These are phyloP conservation scores for Sclerodermus sp. DNA, from an alignment of 2,888 invertebrate species.

Conservation along the genomic window DNA sequence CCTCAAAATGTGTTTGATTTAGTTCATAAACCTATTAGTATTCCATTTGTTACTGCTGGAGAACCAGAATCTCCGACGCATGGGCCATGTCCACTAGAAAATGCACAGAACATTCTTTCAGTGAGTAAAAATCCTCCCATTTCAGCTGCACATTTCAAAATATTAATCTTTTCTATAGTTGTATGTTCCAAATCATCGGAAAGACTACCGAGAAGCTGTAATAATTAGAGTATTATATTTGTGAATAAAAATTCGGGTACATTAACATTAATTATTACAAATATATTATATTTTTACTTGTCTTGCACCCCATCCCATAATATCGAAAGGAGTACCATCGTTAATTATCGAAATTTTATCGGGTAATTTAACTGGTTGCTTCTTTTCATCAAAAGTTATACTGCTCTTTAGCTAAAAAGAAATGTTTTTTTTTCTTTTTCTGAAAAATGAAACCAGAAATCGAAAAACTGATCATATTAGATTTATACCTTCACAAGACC, in stretches of 20 bases:
- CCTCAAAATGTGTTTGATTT: not conserved
- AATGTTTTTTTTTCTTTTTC: not conserved
- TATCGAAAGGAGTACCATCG: constrained; percentile 18
- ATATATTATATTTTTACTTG: constrained; percentile 15
- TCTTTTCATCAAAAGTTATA: constrained; percentile 22
- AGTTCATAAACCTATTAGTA: constrained; percentile 29
- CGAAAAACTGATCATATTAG: too few relatives aligned
- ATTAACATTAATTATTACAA: too few relatives aligned
- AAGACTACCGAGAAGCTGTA: constrained; percentile 28
- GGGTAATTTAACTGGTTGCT: constrained; percentile 33
- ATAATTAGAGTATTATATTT: not conserved
- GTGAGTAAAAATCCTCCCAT: constrained; percentile 26
- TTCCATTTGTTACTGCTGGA: constrained; percentile 25
- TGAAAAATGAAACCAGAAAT: constrained; percentile 4
- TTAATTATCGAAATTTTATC: constrained; percentile 5
- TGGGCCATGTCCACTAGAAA: constrained; percentile 22
- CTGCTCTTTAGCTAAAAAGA: constrained; percentile 21
- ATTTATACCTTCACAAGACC: constrained; percentile 35
- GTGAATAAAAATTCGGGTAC: not conserved
- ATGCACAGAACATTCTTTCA: constrained; percentile 36
- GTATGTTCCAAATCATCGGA: constrained; percentile 27
- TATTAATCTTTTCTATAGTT: constrained; percentile 27
- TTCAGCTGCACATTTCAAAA: constrained; percentile 20
- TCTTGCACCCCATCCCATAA: constrained; percentile 39
- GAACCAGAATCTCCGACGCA: constrained; percentile 44